These are phyloP conservation scores for Chlorops oryzae DNA, from an alignment of 1,140 invertebrate species.

Conservation along the genomic window DNA sequence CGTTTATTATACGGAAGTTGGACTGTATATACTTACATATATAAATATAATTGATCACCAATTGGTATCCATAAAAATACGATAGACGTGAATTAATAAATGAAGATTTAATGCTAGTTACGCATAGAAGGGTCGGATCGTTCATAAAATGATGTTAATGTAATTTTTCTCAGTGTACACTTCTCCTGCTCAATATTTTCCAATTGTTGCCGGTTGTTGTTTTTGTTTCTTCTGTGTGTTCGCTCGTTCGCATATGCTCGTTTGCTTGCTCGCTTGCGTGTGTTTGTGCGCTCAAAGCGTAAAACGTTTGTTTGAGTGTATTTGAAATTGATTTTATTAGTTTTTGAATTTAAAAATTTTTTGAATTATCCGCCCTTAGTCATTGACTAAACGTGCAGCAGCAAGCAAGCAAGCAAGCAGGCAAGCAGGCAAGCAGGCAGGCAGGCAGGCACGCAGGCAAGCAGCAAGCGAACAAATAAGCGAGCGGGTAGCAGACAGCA, in stretches of 20 bases:
- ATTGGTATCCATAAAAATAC: no score
- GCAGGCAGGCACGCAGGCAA: slow-evolving; percentile 3
- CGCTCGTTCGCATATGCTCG: neutral
- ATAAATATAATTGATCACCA: no score
- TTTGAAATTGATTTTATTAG: slow-evolving; percentile 48
- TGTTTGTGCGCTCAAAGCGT: slow-evolving; percentile 5
- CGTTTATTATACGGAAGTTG: no score
- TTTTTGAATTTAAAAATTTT: slow-evolving; percentile 46
- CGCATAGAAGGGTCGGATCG: no score
- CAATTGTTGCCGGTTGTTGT: slow-evolving; percentile 9
- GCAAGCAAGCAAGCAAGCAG: slow-evolving; percentile 32
- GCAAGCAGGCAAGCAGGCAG: slow-evolving; percentile 8
- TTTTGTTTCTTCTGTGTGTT: slow-evolving; percentile 7
- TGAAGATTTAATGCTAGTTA: no score
- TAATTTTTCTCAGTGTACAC: slow-evolving; percentile 20
- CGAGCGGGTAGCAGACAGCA: no score
- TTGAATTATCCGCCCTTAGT: slow-evolving; percentile 47
- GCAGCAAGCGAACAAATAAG: slow-evolving; percentile 2
- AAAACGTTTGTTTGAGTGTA: slow-evolving; percentile 29
- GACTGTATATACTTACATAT: no score
- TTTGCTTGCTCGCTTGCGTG: slow-evolving; percentile 14
- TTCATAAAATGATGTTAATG: no score
- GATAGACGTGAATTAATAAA: no score
- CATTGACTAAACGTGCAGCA: slow-evolving; percentile 47
- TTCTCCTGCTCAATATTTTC: slow-evolving; percentile 21